Evolutionary conservation across 2,888 invertebrate genomes (phyloP).

Genomic region (Metallyticus violacea): DNA sequence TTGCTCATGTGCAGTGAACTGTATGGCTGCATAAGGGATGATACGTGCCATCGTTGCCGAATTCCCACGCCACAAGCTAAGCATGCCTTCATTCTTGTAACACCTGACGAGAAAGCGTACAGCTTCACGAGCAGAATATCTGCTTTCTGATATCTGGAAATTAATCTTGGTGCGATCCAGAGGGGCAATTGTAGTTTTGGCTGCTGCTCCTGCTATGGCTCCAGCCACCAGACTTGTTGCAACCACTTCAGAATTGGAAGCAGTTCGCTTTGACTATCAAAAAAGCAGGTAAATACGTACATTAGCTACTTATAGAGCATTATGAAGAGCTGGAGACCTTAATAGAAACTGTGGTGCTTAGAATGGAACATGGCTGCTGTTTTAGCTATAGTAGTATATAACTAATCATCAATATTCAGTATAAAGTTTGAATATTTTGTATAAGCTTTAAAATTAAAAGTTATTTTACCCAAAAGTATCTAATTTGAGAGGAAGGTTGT

Average conservation of each 20-base stretch:
- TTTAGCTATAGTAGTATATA: too few relatives aligned
- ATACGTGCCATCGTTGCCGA: constrained; percentile 98
- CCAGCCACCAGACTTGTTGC: constrained; percentile 85
- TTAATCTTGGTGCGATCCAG: constrained; percentile 97
- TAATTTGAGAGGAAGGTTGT: too few relatives aligned
- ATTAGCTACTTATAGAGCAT: background rate
- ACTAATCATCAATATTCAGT: too few relatives aligned
- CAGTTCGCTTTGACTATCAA: background rate
- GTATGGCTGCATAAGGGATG: constrained; percentile 94
- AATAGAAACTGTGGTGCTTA: too few relatives aligned
- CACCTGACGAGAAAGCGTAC: constrained; percentile 64
- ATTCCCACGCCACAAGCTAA: constrained; percentile 94
- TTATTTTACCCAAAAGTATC: too few relatives aligned
- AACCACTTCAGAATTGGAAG: constrained; percentile 59
- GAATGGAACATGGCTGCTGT: too few relatives aligned
- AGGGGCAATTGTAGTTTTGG: constrained; percentile 96
- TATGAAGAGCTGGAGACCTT: too few relatives aligned
- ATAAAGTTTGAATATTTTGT: too few relatives aligned
- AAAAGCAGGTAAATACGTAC: background rate
- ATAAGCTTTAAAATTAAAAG: too few relatives aligned
- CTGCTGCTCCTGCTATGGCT: constrained; percentile 89
- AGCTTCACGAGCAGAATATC: constrained; percentile 72
- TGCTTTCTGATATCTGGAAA: constrained; percentile 76
- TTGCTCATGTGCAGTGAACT: constrained; percentile 97
- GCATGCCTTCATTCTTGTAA: constrained; percentile 72